Conservation (phyloP, 2,797 vertebrate genomes). For the Aeoliscus strigatus region DNA sequence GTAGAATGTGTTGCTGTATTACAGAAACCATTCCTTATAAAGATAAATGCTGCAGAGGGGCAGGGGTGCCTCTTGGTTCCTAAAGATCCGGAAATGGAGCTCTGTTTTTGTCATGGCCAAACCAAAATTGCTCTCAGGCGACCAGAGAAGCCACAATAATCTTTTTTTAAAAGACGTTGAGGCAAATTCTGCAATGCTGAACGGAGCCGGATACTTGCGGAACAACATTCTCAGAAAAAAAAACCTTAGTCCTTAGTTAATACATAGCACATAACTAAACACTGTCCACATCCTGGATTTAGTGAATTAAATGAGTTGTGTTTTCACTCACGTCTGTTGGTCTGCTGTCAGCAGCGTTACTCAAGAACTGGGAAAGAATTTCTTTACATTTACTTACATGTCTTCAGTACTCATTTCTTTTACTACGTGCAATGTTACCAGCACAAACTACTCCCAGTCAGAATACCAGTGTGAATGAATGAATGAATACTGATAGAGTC, state of each 20-base stretch:
- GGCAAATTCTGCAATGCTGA: conserved; percentile 60
- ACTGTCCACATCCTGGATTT: conserved; percentile 35
- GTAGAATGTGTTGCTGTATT: conserved; percentile 29
- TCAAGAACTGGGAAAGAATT: too few relatives aligned
- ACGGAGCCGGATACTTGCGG: conserved; percentile 49
- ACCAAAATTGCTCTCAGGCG: conserved; percentile 71
- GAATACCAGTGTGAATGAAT: too few relatives aligned
- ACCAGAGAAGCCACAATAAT: conserved; percentile 60
- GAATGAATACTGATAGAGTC: too few relatives aligned
- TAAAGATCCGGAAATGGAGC: conserved; percentile 55
- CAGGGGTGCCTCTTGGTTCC: conserved; percentile 51
- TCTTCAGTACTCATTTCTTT: too few relatives aligned
- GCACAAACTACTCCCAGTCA: too few relatives aligned
- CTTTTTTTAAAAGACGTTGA: conserved; percentile 59
- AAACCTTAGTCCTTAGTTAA: conserved; percentile 45
- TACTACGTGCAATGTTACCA: too few relatives aligned
- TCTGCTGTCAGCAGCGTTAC: too few relatives aligned
- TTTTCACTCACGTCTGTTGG: too few relatives aligned
- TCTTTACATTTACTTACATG: too few relatives aligned
- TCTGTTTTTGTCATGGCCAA: conserved; percentile 64
- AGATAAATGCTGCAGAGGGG: conserved; percentile 43
- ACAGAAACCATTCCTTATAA: conserved; percentile 55
- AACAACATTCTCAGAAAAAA: conserved; percentile 55
- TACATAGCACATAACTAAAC: conserved; percentile 24
- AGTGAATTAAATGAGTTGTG: conserved; percentile 27